A percentile compares a stretch with the other conserved stretches of the same genome.
These are phyloP conservation scores for Asbolus verrucosus DNA, from an alignment of 1,140 invertebrate genomes.

Conservation along the genomic window DNA sequence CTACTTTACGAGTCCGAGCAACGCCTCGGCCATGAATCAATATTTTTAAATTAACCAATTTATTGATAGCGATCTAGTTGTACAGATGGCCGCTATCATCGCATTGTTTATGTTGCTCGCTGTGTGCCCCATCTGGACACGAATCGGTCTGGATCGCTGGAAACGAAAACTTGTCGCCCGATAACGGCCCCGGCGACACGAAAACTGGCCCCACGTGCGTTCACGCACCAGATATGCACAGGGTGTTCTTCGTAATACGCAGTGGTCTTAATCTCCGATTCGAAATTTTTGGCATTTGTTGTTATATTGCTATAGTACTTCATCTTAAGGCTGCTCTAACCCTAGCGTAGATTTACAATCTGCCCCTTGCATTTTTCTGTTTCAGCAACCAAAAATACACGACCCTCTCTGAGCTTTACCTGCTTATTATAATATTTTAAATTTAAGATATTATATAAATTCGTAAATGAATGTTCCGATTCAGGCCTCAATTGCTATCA, in stretches of 20 bases:
- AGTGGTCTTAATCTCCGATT: no score
- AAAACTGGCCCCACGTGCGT: slow-evolving; percentile 44
- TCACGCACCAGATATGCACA: slow-evolving; percentile 18
- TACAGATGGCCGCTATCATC: slow-evolving; percentile 51
- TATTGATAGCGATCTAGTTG: slow-evolving; percentile 59
- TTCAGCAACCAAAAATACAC: no score
- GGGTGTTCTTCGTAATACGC: neutral
- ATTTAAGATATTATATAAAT: no score
- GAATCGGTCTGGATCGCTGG: slow-evolving; percentile 49
- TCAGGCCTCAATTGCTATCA: no score
- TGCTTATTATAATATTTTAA: no score
- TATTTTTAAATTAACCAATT: slow-evolving; percentile 63
- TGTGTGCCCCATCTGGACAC: slow-evolving; percentile 48
- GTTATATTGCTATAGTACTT: no score
- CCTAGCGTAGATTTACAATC: no score
- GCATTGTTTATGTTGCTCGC: slow-evolving; percentile 49
- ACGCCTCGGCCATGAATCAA: slow-evolving; percentile 61
- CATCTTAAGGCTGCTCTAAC: no score
- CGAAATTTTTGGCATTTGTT: no score
- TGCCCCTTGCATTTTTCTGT: no score
- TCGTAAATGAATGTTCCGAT: no score
- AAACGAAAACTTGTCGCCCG: slow-evolving; percentile 52
- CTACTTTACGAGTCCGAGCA: slow-evolving; percentile 56
- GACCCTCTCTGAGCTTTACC: no score
- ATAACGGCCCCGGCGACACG: slow-evolving; percentile 40